These are phyloP conservation scores for Cybosia mesomella DNA, from an alignment of 2,888 invertebrate genomes.

Conservation along the genomic window DNA sequence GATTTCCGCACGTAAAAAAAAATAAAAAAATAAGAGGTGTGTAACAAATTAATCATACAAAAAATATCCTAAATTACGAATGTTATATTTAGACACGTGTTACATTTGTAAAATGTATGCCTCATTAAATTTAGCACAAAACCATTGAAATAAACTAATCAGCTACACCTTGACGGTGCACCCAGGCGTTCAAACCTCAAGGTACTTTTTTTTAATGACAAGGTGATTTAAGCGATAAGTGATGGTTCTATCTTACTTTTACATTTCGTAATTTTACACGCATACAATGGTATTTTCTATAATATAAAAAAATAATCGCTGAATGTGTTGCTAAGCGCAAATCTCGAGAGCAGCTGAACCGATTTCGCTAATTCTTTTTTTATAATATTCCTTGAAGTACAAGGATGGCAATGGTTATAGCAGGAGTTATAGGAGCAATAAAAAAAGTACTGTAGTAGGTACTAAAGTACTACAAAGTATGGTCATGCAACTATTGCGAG, in stretches of 20 bases:
- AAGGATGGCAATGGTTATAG: background rate
- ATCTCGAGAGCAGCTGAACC: too few relatives aligned
- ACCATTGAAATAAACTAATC: background rate
- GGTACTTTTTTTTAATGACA: slow-evolving; percentile 34
- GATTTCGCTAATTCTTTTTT: too few relatives aligned
- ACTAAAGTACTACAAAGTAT: too few relatives aligned
- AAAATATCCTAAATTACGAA: too few relatives aligned
- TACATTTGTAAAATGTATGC: background rate
- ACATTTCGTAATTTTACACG: slow-evolving; percentile 13
- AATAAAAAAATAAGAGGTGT: too few relatives aligned
- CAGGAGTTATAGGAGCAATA: background rate
- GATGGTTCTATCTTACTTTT: slow-evolving; percentile 32
- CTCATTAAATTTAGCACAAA: background rate
- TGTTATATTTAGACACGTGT: too few relatives aligned
- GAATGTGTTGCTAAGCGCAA: too few relatives aligned
- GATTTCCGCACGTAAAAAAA: too few relatives aligned
- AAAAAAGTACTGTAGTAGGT: too few relatives aligned
- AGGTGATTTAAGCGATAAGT: slow-evolving; percentile 43
- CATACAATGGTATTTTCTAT: background rate
- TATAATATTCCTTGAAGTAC: too few relatives aligned
- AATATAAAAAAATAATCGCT: background rate
- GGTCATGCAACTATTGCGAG: too few relatives aligned
- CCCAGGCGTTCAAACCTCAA: slow-evolving; percentile 36
- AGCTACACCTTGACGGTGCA: slow-evolving; percentile 42
- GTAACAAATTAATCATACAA: too few relatives aligned